phyloP scores from a whole-genome alignment of 1,140 invertebrate genomes.

The Lineus longissimus region DNA sequence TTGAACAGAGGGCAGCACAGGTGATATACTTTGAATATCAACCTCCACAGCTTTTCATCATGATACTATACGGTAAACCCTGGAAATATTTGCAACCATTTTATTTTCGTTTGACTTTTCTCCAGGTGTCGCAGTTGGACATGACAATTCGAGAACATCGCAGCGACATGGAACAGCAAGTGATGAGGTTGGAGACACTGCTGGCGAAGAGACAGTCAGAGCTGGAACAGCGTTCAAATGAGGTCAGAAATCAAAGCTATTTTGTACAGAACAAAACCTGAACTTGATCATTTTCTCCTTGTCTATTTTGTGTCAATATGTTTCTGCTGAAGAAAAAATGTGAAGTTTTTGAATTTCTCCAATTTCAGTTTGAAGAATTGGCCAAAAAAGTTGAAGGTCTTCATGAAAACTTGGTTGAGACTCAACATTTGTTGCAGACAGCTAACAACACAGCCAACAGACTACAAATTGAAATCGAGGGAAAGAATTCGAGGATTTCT shows the following conservation, averaged over 20 bases:
- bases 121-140: slow-evolving; percentile 31
- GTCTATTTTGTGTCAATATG: not conserved
- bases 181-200: slow-evolving; percentile 28
- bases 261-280: not conserved
- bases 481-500: slow-evolving; percentile 28
- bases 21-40: slow-evolving; percentile 18
- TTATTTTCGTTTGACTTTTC: not conserved
- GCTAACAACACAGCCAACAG: slow-evolving; percentile 29
- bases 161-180: slow-evolving; percentile 32
- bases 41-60: no score
- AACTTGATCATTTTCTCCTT: not conserved
- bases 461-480: slow-evolving; percentile 34
- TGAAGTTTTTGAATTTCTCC: not conserved
- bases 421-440: slow-evolving; percentile 29
- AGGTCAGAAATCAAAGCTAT: slow-evolving; percentile 20
- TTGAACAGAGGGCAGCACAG: slow-evolving; percentile 31
- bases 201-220: slow-evolving; percentile 33
- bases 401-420: slow-evolving; percentile 29
- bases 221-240: slow-evolving; percentile 33
- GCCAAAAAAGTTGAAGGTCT: slow-evolving; percentile 33
- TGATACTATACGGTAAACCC: no score
- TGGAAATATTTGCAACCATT: no score
- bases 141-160: slow-evolving; percentile 33
- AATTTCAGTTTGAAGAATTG: slow-evolving; percentile 33
- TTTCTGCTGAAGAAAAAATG: no score